Percentiles rank a stretch among this genome's conserved stretches.
These are phyloP conservation scores for Oscheius sp. DNA, from an alignment of 2,888 invertebrate species.

Conservation along the genomic window DNA sequence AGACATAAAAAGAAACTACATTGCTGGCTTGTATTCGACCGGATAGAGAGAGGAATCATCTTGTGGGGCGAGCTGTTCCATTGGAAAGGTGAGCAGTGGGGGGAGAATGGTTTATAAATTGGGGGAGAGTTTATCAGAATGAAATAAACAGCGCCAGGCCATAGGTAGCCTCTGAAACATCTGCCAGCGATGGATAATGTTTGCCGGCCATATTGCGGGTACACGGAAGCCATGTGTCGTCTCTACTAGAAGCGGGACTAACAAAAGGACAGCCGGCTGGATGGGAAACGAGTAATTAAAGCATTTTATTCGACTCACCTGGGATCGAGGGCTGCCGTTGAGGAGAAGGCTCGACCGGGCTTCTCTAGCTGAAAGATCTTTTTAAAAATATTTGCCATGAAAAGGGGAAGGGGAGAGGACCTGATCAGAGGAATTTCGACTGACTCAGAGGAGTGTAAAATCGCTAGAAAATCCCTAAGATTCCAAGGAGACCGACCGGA, in stretches of 20 bases:
- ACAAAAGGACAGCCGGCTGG: conserved; percentile 1
- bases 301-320: background rate
- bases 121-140: too few relatives aligned
- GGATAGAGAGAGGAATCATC: background rate
- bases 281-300: background rate
- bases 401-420: too few relatives aligned
- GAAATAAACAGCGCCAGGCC: too few relatives aligned
- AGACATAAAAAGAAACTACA: too few relatives aligned
- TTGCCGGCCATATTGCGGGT: background rate
- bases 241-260: background rate
- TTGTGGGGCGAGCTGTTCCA: background rate
- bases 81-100: too few relatives aligned
- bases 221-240: conserved; percentile 16
- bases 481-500: too few relatives aligned
- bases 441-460: too few relatives aligned
- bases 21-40: background rate
- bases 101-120: too few relatives aligned
- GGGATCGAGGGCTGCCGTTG: conserved; percentile 17
- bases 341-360: conserved; percentile 2
- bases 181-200: background rate
- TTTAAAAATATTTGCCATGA: too few relatives aligned
- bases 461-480: too few relatives aligned
- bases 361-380: conserved; percentile 24
- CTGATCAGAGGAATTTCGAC: too few relatives aligned
- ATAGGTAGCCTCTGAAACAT: too few relatives aligned